Percentiles rank a stretch among this genome's conserved stretches.
Conservation (phyloP, 2,888 invertebrate species). For the Microctonus hyperodae region DNA sequence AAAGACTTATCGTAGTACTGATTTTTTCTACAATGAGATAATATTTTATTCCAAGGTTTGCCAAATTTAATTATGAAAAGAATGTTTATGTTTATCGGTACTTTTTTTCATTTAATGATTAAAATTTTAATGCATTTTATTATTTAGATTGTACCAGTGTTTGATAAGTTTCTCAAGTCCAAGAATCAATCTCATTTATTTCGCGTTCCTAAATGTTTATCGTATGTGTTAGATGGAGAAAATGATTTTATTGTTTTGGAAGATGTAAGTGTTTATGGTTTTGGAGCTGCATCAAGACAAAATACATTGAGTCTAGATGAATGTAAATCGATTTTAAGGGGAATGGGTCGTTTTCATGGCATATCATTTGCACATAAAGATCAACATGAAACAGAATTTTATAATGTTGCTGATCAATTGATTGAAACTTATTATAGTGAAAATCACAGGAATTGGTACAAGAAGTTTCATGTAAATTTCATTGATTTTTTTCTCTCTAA, state of each 20-base stretch:
- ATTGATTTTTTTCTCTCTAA: neutral
- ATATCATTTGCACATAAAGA: conserved; percentile 63
- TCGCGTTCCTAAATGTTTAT: conserved; percentile 53
- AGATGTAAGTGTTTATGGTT: conserved; percentile 60
- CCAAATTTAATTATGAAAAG: conserved; percentile 8
- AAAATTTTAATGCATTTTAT: too few relatives aligned
- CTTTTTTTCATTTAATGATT: too few relatives aligned
- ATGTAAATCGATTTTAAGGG: conserved; percentile 54
- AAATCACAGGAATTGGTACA: conserved; percentile 53
- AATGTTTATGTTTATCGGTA: too few relatives aligned
- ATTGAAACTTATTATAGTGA: conserved; percentile 55
- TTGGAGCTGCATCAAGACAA: conserved; percentile 51
- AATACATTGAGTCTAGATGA: conserved; percentile 52
- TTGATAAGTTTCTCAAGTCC: conserved; percentile 48
- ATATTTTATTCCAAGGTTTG: conserved; percentile 67
- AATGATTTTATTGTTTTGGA: conserved; percentile 63
- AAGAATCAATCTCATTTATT: conserved; percentile 46
- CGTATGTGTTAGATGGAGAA: conserved; percentile 58
- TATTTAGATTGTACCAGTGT: conserved; percentile 51
- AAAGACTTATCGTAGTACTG: conserved; percentile 71
- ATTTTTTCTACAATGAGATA: conserved; percentile 77
- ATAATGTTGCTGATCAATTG: conserved; percentile 40
- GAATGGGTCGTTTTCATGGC: conserved; percentile 64
- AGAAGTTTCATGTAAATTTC: conserved; percentile 51
- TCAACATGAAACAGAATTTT: conserved; percentile 59